These are phyloP conservation scores for Atlantisia rogersi DNA, from an alignment of 2,113 vertebrate species.

Conservation along the genomic window DNA sequence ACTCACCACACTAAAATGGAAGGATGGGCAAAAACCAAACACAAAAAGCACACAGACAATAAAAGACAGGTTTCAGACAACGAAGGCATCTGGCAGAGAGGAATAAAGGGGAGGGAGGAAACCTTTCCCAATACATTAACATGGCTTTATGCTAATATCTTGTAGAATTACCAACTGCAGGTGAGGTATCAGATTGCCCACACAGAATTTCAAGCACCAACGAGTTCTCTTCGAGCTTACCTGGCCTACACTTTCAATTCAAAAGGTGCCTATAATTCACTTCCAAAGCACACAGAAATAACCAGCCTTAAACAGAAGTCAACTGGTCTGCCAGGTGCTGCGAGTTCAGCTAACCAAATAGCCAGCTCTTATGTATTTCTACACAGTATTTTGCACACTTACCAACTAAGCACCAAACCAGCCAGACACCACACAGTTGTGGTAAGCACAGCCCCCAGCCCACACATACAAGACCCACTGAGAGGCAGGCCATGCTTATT, in stretches of 20 bases:
- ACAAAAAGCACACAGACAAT: background rate
- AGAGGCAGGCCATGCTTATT: background rate
- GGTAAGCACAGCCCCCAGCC: background rate
- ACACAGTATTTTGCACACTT: background rate
- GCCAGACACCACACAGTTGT: background rate
- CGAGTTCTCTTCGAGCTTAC: background rate
- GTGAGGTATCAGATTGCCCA: background rate
- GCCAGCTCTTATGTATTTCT: background rate
- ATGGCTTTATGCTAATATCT: background rate
- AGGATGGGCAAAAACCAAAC: background rate
- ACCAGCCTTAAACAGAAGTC: background rate
- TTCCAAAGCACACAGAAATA: background rate
- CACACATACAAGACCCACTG: fast-evolving
- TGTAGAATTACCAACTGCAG: background rate
- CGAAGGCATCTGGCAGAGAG: background rate
- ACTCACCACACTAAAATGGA: background rate
- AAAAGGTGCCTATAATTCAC: background rate
- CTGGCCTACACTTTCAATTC: background rate
- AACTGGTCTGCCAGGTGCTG: background rate
- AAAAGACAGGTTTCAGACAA: background rate
- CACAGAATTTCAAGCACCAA: background rate
- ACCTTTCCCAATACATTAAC: background rate
- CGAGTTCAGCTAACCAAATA: background rate
- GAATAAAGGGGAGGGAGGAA: background rate
- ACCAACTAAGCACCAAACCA: background rate